A percentile compares a stretch with the other conserved stretches of the same genome.
These are phyloP conservation scores for Lasiurus borealis DNA, from an alignment of 2,113 vertebrate genomes.

Conservation along the genomic window DNA sequence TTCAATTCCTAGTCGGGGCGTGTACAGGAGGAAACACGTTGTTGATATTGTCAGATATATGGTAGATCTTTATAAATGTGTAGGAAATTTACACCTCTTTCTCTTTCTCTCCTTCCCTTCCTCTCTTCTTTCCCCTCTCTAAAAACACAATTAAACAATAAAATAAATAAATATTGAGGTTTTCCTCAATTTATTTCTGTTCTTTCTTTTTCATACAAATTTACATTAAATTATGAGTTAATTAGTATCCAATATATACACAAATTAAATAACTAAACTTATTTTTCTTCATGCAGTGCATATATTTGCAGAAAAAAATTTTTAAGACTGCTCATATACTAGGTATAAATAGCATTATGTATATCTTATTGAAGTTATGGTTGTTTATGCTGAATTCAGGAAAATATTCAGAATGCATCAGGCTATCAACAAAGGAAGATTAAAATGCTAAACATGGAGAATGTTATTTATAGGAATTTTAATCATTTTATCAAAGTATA, in stretches of 20 bases:
- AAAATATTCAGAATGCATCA: slow-evolving; percentile 48
- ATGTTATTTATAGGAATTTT: slow-evolving; percentile 69
- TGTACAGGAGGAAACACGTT: too few relatives aligned
- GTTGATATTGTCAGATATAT: too few relatives aligned
- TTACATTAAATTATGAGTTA: slow-evolving; percentile 42
- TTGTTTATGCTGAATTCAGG: slow-evolving; percentile 15
- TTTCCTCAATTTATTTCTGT: neutral
- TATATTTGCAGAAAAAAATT: slow-evolving; percentile 32
- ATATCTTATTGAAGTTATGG: slow-evolving; percentile 28
- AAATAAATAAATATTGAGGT: slow-evolving; percentile 14
- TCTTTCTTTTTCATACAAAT: neutral
- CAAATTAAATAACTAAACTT: slow-evolving; percentile 29
- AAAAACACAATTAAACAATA: too few relatives aligned
- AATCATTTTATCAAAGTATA: slow-evolving; percentile 66
- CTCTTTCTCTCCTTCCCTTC: too few relatives aligned
- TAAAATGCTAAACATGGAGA: slow-evolving; percentile 59
- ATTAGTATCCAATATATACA: neutral
- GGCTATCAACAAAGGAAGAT: slow-evolving; percentile 47
- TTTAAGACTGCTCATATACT: neutral
- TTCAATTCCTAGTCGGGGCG: too few relatives aligned
- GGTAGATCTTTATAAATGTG: too few relatives aligned
- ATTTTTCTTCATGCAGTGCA: neutral
- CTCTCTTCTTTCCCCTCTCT: too few relatives aligned
- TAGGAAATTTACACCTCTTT: too few relatives aligned
- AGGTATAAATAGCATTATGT: slow-evolving; percentile 7